Base-by-base conservation (phyloP, 2,888 invertebrate species). In the Platycheirus rosarum region DNA sequence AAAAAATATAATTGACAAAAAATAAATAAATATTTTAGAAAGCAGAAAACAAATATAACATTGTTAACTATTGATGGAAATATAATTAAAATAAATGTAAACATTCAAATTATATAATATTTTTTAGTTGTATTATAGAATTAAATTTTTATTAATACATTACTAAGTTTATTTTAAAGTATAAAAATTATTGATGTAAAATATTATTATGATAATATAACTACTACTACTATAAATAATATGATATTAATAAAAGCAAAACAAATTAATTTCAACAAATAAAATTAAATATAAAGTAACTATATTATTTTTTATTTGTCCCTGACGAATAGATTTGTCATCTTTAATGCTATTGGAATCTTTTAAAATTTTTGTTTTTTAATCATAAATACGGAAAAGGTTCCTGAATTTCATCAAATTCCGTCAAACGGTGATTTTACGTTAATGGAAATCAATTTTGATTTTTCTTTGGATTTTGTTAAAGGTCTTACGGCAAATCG, bases 111-210 rank as follows among this genome's bases (percentile, higher is more conserved):
- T 48, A 35, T 18, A 32, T 44, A 9, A 13, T 60, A 44, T 62
- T n/a, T n/a, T n/a, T 78, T 66, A 76, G 66, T 53, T 71, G 65
- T 80, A 75, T 51, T 66, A 74, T 84, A 79, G 66, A 42, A 37
- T 7, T 16, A 65, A 78, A 55, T 68, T 71, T 74, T 73, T 69
- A 70, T 53, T 69, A 82, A 77, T 74, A 65, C 11, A 60, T 44
- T 79, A 80, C 77, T 79, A 71, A 60, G 55, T 48, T 49, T 75
- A 46, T 73, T 9, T 44, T 74, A 76, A 76, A 73, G 51, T n/a
- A 69, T 20, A 55, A 49, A 53, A 62, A 48, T 51, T 66, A 66
- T 53, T 42, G 66, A 65, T 80, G 80, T 80, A 80, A 60, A 75
- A 80, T 71, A 80, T 62, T 66, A 80, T 62, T 70, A 79, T 76